A percentile compares a stretch with the other conserved stretches of the same genome.
Conservation (phyloP, 2,888 invertebrate genomes). For the Periphyllus acericola region DNA sequence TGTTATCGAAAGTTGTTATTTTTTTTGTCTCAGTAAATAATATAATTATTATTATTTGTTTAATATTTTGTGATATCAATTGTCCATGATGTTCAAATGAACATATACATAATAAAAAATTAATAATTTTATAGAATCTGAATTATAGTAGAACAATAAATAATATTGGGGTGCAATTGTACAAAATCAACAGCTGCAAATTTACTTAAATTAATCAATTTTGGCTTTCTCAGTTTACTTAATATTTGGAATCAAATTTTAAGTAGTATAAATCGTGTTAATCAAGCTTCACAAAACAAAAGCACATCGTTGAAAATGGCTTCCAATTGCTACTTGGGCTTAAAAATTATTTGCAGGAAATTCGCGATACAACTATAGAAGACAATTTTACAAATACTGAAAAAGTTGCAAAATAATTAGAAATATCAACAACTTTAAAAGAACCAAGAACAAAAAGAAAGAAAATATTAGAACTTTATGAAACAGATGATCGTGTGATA, state of each 20-base stretch:
- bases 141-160: no score
- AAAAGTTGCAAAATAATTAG: slow-evolving; percentile 24
- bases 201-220: slow-evolving; percentile 16
- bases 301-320: no score
- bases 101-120: no score
- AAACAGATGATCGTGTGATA: not conserved
- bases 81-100: no score
- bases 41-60: no score
- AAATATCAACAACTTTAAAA: slow-evolving; percentile 7
- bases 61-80: no score
- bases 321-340: slow-evolving; percentile 19
- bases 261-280: slow-evolving; percentile 26
- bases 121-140: no score
- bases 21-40: no score
- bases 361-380: slow-evolving; percentile 6
- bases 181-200: slow-evolving; percentile 9
- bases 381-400: slow-evolving; percentile 8
- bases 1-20: no score
- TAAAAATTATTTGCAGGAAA: not conserved
- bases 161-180: no score
- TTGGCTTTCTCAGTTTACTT: not conserved
- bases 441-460: not conserved
- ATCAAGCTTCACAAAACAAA: slow-evolving; percentile 23
- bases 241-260: slow-evolving; percentile 43
- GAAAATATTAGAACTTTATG: slow-evolving; percentile 8